Base-by-base conservation (phyloP, 2,113 vertebrate species). In the Chascanopsetta lugubris region DNA sequence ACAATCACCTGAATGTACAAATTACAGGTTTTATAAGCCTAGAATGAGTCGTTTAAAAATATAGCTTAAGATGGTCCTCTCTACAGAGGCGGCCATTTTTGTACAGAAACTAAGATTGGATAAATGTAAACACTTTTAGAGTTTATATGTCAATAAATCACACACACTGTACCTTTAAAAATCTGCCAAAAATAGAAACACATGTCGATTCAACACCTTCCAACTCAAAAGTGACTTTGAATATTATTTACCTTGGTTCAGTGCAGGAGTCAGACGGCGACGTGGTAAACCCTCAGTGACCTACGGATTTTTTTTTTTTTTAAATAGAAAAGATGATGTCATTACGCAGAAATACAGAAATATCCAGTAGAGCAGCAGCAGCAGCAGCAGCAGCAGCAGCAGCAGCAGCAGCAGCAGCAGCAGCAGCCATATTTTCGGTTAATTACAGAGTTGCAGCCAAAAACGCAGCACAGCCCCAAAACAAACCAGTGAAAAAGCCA, bases 221-320 rank as follows among this genome's bases (percentile, higher is more conserved):
- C 30, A 58, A 22, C 22, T 24, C 27, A 40, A 55, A 25, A 29
- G 45, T 63, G 2, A 48, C 22, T 53, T 48, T n/a, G 1, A 5
- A 10, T 58, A 62, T 43, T n/a, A 27, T 49, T 60, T 34, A 17
- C 18, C 58, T 13, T 55, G 53, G 34, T 64, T 69, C 62, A 22
- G 30, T 70, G 24, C 12, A 17, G 13, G 42, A 71, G 13, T 71
- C 54, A 43, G 20, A 61, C 11, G 60, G 21, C 3, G 0, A 26
- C 5, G 9, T 36, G 12, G 1, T 38, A 1, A 26, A 29, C 29
- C 47, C 40, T 18, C n/a, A 32, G n/a, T 24, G 49, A 34, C 51
- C 18, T 11, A 17, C 5, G 34, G 21, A 26, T 22, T n/a, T n/a
- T n/a, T n/a, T n/a, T n/a, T n/a, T n/a, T n/a, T n/a, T n/a, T 38